Evolutionary conservation across 64 coral and sea anemone species (phyloP), one percentile per base, ranked within the genome.

Genomic region (Pachyseris speciosa): DNA sequence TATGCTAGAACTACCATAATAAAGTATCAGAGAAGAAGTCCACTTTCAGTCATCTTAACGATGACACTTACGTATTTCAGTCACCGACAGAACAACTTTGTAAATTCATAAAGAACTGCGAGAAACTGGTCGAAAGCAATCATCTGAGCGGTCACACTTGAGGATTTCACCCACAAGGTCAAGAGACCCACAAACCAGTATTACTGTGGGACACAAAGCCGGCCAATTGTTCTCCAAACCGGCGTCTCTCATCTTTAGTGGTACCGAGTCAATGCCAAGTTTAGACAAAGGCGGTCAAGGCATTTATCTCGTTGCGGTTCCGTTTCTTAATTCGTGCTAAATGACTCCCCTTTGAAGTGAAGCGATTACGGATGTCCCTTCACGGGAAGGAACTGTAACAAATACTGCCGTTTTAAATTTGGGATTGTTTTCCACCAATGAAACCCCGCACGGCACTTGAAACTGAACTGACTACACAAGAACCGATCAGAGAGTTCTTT

Each of bases 321-420:
- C 34, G 67, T 40, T 71, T 71, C 30, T 37, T 71, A 71, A 71
- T 71, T 71, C 67, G 15, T 71, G 33, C 36, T 71, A 39, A 71
- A 71, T 71, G 67, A 71, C 67, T 61, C 13, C 16, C 33, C 34
- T 33, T 39, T 22, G 28, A 30, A 15, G 9, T 67, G 27, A 67
- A 67, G 9, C 64, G 26, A 26, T 33, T 67, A 34, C 29, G 64
- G 64, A 67, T 25, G 31, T 67, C 64, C 64, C 52, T 20, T 20
- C 17, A 13, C 11, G 28, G 64, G 30, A 33, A 67, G 64, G 64
- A 67, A 67, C 2, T 67, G 28, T 57, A 57, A 57, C 12, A 57
- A 20, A 57, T 4, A 13, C 17, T 57, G 4, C 11, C 52, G 52
- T 13, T 57, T 6, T 45, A 13, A 19, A 57, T 57, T 4, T 13